These are phyloP conservation scores for Oligia latruncula DNA, from an alignment of 2,888 invertebrate species.

Conservation along the genomic window DNA sequence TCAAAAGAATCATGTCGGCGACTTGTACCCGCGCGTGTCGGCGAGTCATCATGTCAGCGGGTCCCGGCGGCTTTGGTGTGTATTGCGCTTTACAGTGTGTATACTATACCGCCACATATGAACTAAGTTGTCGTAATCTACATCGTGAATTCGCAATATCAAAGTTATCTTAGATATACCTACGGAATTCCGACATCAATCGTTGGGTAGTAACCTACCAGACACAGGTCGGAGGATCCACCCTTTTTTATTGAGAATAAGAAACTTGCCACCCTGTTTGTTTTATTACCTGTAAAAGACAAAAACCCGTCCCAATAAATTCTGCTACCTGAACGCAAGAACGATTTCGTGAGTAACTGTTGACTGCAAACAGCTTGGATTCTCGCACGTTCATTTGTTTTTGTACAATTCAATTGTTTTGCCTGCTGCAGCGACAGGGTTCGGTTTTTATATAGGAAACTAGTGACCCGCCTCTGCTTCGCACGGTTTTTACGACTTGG, in stretches of 20 bases:
- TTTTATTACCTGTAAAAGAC: neutral
- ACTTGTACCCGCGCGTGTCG: too few species aligned
- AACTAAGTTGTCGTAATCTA: neutral
- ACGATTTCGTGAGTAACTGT: conserved; percentile 36
- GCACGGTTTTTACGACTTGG: neutral
- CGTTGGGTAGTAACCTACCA: neutral
- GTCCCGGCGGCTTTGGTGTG: too few species aligned
- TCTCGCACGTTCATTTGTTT: conserved; percentile 39
- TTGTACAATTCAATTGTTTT: conserved; percentile 32
- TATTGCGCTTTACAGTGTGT: neutral
- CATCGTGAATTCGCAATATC: neutral
- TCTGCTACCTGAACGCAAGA: conserved; percentile 31
- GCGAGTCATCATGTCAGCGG: too few species aligned
- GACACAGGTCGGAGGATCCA: too few species aligned
- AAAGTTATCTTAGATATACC: neutral
- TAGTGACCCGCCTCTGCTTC: neutral
- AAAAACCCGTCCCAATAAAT: conserved; percentile 32
- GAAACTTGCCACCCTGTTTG: neutral
- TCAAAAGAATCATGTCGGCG: too few species aligned
- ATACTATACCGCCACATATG: neutral
- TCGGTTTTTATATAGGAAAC: conserved; percentile 4
- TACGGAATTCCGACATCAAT: neutral
- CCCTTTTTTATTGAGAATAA: neutral
- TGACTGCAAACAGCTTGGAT: conserved; percentile 43
- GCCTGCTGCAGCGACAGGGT: conserved; percentile 3